A percentile compares a stretch with the other conserved stretches of the same genome.
Evolutionary conservation across 2,113 vertebrate species (phyloP).

Genomic region (Gallinago undulata): DNA sequence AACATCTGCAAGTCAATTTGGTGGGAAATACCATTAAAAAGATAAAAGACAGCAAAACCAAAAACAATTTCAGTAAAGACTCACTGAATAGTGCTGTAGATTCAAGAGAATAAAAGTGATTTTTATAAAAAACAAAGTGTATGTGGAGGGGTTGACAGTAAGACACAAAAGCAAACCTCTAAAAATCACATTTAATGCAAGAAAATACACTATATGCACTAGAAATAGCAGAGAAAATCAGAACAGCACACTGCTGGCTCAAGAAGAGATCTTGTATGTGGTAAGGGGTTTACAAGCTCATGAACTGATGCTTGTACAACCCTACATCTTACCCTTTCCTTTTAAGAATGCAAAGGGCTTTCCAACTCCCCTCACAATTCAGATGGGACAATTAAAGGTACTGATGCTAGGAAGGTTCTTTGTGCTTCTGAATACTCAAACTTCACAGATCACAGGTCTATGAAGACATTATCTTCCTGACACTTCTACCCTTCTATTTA

Average conservation of each 20-base stretch:
- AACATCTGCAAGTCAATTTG: slow-evolving; percentile 12
- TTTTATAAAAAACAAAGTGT: not conserved
- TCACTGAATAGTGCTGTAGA: not conserved
- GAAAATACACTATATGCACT: not conserved
- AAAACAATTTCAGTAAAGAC: not conserved
- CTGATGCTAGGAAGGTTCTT: not conserved
- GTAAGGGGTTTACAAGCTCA: not conserved
- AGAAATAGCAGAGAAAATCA: not conserved
- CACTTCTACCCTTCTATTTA: not conserved
- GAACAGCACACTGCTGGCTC: not conserved
- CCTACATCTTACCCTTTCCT: not conserved
- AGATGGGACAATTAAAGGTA: not conserved
- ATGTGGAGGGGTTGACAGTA: not conserved
- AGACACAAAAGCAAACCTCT: not conserved
- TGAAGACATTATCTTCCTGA: not conserved
- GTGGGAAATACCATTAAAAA: slow-evolving; percentile 11
- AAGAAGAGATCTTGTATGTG: not conserved
- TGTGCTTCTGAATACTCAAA: not conserved
- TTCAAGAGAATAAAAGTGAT: not conserved
- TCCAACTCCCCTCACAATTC: not conserved
- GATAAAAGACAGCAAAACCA: slow-evolving; percentile 26
- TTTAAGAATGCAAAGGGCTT: not conserved
- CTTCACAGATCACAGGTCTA: not conserved
- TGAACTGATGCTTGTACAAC: not conserved
- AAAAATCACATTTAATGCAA: not conserved